phyloP scores from a whole-genome alignment of 2,113 vertebrate genomes.

The Paedocypris sp. region DNA sequence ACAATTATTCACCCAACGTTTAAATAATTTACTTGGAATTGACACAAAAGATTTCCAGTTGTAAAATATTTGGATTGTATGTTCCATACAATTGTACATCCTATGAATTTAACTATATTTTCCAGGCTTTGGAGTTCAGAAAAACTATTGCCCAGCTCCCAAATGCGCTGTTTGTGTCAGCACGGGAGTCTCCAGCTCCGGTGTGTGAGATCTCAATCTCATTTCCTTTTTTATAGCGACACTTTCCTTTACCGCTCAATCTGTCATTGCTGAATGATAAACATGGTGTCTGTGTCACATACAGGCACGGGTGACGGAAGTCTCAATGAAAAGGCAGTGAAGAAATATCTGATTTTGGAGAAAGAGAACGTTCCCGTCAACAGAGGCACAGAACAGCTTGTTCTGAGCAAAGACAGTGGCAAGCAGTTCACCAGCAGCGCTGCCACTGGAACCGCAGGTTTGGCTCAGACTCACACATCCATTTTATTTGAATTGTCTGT shows the following conservation, averaged over 20 bases:
- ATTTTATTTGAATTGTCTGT: no score
- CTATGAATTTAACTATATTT: slow-evolving; percentile 8
- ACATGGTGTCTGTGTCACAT: slow-evolving; percentile 1
- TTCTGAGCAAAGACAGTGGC: slow-evolving; percentile 87
- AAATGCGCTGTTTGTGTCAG: slow-evolving; percentile 34
- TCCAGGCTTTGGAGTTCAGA: slow-evolving; percentile 65
- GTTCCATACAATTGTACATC: no score
- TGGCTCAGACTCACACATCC: no score
- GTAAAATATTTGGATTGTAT: no score
- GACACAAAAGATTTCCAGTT: neutral
- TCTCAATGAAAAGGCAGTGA: slow-evolving; percentile 69
- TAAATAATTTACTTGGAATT: neutral
- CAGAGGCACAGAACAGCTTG: slow-evolving; percentile 78
- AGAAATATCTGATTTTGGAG: slow-evolving; percentile 81
- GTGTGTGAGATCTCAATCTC: slow-evolving; percentile 45
- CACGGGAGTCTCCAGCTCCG: slow-evolving; percentile 55
- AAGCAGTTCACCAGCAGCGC: slow-evolving; percentile 78
- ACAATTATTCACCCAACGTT: no score
- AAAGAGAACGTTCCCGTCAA: slow-evolving; percentile 75
- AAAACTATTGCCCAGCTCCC: slow-evolving; percentile 55
- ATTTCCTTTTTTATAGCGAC: no score
- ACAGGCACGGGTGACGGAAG: slow-evolving; percentile 49
- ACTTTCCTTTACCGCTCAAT: no score
- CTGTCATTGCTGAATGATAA: neutral
- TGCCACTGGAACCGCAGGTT: slow-evolving; percentile 47